Conservation (phyloP, 2,797 vertebrate genomes). For the Buceros bicornis region DNA sequence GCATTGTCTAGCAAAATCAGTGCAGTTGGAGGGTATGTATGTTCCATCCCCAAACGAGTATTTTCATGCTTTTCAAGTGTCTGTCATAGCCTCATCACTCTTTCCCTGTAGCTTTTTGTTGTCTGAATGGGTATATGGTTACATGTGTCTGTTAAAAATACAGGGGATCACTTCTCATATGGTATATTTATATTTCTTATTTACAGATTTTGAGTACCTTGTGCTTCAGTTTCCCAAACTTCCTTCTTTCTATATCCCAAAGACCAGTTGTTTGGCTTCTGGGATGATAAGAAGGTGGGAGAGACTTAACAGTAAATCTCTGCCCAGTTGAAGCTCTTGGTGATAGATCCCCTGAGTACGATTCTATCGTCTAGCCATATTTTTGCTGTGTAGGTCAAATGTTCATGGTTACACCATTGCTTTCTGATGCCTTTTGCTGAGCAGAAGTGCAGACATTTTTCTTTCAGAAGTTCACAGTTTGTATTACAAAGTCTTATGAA, state of each 20-base stretch:
- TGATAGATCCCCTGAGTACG: background rate
- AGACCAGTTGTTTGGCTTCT: constrained; percentile 40
- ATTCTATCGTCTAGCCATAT: background rate
- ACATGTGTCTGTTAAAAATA: constrained; percentile 66
- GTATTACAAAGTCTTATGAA: constrained; percentile 31
- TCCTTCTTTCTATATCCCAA: constrained; percentile 45
- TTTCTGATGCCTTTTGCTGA: constrained; percentile 50
- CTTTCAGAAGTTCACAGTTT: constrained; percentile 2
- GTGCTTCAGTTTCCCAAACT: constrained; percentile 29
- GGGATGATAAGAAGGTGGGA: constrained; percentile 45
- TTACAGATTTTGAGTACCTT: constrained; percentile 39
- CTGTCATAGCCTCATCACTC: constrained; percentile 69
- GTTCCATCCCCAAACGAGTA: constrained; percentile 65
- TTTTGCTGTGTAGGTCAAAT: constrained; percentile 49
- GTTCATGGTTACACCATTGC: constrained; percentile 7
- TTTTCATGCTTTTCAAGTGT: constrained; percentile 73
- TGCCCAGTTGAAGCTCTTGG: constrained; percentile 35
- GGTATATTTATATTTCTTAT: constrained; percentile 42
- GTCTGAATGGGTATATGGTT: constrained; percentile 74
- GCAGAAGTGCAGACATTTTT: constrained; percentile 52
- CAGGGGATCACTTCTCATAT: constrained; percentile 42
- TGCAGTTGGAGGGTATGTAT: constrained; percentile 66
- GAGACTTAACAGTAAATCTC: constrained; percentile 59
- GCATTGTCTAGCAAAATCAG: constrained; percentile 47
- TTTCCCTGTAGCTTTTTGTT: constrained; percentile 74